Evolutionary conservation across 2,113 vertebrate species (phyloP), one percentile per base, ranked within the genome.

Genomic region (Dicentrarchus labrax): DNA sequence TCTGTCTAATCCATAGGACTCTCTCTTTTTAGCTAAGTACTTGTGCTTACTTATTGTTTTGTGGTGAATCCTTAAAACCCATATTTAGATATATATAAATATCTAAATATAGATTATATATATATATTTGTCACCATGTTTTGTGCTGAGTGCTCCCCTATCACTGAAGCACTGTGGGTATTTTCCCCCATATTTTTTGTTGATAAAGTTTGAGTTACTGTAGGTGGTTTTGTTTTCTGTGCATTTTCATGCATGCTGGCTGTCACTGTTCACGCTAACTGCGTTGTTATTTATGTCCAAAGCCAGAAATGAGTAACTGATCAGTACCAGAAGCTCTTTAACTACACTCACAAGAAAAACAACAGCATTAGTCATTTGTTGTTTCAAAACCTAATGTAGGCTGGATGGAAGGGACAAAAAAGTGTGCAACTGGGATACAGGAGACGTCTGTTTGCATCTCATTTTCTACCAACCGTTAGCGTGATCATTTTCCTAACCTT

Each of bases 1-100:
- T 16, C 50, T 41, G 22, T 76, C 19, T 86, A 24, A 85, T 89
- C 73, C 41, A 74, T 80, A 38, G 45, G 72, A 41, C n/a, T 53
- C 54, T 48, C 17, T 73, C 64, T 70, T 76, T 76, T 50, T 21
- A 43, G 17, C 24, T 41, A 13, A 30, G 36, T 38, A 53, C 19
- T 17, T 69, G 15, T 38, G 22, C 45, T 54, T 41, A 21, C 45
- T 54, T 41, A 21, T 69, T 61, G 61, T n/a, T 62, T 47, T 76
- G 53, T 16, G 21, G 15, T 36, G 50, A 62, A 65, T 57, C 36
- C 16, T 56, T 50, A 38, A 69, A 62, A 22, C 50, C 45, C 1
- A 47, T 1, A n/a, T 62, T 24, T 48, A 21, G 21, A 50, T 57
- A 30, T 30, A 30, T 30, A 30, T 30, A 30, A 2, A 30, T 30